Base-by-base conservation (phyloP, 2,888 invertebrate genomes). In the Nomada fabriciana region DNA sequence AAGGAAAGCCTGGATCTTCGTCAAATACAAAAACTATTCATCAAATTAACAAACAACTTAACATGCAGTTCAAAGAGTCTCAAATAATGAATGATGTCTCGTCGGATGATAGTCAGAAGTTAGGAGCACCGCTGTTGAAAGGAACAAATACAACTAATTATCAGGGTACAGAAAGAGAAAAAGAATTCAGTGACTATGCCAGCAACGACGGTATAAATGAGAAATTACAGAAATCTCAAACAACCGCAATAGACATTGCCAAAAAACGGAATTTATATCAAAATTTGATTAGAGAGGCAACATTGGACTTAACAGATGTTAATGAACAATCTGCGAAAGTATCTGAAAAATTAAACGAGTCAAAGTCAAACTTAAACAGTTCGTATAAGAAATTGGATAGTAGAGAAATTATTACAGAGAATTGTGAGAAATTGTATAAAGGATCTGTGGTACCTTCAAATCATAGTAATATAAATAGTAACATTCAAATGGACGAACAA, bases 11-110 rank as follows among this genome's bases (percentile, higher is more conserved):
- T 20, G 75, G 50, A 42, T 47, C 9, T 55, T 59, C 96, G 59
- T 94, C 95, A n/a, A 97, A 97, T 84, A 95, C 96, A 50, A 97
- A 96, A 94, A 96, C 97, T 93, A 94, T 97, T 82, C 96, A 97
- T 89, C 96, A 97, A 93, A 97, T 97, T 50, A 97, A 97, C 91
- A 96, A 96, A 80, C 95, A 95, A 86, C 53, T 79, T 60, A 42
- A 74, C 9, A 57, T 59, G 29, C 64, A 73, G 9, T n/a, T 42
- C 20, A 78, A 78, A 53, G 72, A 76, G 18, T 25, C 60, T 43
- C 36, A 52, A n/a, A 80, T 60, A 63, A 20, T n/a, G 20, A 72
- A 53, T 65, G 86, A 84, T 69, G 80, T 85, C 7, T 80, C 81
- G 0, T 88, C 86, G 18, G 88, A 90, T 52, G 89, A 67, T 23